These are phyloP conservation scores for Syrphus vitripennis DNA, from an alignment of 2,888 invertebrate species.

Conservation along the genomic window DNA sequence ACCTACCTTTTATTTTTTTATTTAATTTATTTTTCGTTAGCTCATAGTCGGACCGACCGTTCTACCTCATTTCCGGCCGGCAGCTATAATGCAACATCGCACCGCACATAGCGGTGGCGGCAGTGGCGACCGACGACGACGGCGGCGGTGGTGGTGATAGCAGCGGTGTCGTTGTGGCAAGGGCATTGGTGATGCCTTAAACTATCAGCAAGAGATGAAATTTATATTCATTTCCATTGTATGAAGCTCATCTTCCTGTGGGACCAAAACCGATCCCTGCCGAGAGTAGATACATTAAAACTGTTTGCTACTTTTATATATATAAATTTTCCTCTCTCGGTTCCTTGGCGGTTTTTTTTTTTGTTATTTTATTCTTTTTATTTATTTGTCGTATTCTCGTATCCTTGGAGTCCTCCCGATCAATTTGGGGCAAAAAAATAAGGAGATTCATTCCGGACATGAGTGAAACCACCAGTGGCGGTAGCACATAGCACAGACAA, in stretches of 20 bases:
- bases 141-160: background rate
- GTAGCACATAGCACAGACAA: conserved; percentile 20
- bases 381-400: background rate
- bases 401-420: conserved; percentile 19
- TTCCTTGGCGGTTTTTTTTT: background rate
- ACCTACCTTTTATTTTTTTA: background rate
- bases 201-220: conserved; percentile 55
- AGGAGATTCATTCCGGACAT: conserved; percentile 32
- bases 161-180: conserved; percentile 1
- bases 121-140: background rate
- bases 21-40: background rate
- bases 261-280: conserved; percentile 33
- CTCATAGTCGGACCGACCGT: background rate
- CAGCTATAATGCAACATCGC: background rate
- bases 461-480: conserved; percentile 32
- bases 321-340: conserved; percentile 3
- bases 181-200: conserved; percentile 24
- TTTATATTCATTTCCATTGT: conserved; percentile 53
- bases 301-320: conserved; percentile 32
- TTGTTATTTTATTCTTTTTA: background rate
- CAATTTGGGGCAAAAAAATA: conserved; percentile 33
- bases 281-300: conserved; percentile 44
- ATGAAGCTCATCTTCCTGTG: conserved; percentile 32
- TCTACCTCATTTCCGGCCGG: background rate
- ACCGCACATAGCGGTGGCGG: background rate